These are phyloP conservation scores for Drosophila yakuba DNA, from an alignment of 1,140 invertebrate genomes.

Conservation along the genomic window DNA sequence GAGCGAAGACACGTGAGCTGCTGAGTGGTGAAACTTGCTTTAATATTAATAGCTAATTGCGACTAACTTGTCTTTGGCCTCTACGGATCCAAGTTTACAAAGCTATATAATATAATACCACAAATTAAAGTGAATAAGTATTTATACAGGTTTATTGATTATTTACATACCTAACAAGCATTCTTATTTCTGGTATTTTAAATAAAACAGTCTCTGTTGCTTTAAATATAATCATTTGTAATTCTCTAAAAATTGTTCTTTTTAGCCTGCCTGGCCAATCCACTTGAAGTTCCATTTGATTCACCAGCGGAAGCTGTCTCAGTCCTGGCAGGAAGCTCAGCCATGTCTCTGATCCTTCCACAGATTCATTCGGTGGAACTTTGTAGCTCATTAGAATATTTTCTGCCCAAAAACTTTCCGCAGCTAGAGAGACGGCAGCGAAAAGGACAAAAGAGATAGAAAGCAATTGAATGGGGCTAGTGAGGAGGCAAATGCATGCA, in stretches of 20 bases:
- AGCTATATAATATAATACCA: too few species aligned
- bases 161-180: too few species aligned
- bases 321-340: constrained; percentile 47
- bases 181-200: not conserved
- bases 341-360: constrained; percentile 22
- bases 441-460: constrained; percentile 29
- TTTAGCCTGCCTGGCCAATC: constrained; percentile 12
- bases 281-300: constrained; percentile 65
- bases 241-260: constrained; percentile 10
- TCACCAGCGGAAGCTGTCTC: constrained; percentile 20
- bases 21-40: constrained; percentile 47
- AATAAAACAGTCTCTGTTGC: not conserved
- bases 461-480: constrained; percentile 44
- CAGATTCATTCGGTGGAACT: constrained; percentile 42
- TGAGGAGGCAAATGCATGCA: constrained; percentile 43
- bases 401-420: constrained; percentile 62
- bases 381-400: constrained; percentile 81
- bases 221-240: not conserved
- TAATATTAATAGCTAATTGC: constrained; percentile 78
- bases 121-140: too few species aligned
- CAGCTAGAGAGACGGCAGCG: constrained; percentile 14
- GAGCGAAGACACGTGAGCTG: constrained; percentile 66
- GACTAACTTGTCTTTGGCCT: constrained; percentile 42
- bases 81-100: too few species aligned
- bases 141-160: too few species aligned